Base-by-base conservation (phyloP, 2,797 vertebrate species). In the Trachops cirrhosus region DNA sequence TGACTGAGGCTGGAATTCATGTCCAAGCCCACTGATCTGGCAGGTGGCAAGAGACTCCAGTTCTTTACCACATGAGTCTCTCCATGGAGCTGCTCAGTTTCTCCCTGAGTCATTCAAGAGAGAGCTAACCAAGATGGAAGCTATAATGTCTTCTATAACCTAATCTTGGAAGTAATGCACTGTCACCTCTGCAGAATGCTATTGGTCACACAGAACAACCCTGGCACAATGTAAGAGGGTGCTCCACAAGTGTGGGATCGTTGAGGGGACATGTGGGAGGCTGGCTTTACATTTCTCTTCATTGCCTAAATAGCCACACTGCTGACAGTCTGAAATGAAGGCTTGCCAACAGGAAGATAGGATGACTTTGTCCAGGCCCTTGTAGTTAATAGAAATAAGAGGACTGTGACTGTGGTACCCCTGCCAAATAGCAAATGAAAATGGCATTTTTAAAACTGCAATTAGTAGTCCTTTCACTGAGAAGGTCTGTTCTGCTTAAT, bases 401-500 rank as follows among this genome's bases (percentile, higher is more conserved):
- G 92, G 74, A 89, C 89, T 0, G 0, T 93, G 73, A 77, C 90
- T 79, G 48, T 41, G 34, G 57, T 14, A 26, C 32, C 78, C 44
- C 44, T 96, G 92, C 95, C 96, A 97, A 93, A 91, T 10, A 85
- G 86, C 85, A 96, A 94, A 90, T 67, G 91, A 86, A 93, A 96
- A 93, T 93, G 93, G 94, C 88, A 95, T 89, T 95, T 95, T 92
- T 48, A 67, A 95, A 89, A 85, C 79, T 68, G 57, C 80, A 85
- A 82, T 94, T 37, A 91, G 80, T 59, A 21, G 83, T 94, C 54
- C 70, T 95, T 82, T 89, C 74, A 37, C 79, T 0, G 54, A 59
- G 71, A 91, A 97, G 90, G 75, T 70, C 87, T 96, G 88, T 48
- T 89, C 74, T 77, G 93, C 87, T 96, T 87, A 93, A 93, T 95